Conservation (phyloP, 2,888 invertebrate species). For the Orthosia gracilis region DNA sequence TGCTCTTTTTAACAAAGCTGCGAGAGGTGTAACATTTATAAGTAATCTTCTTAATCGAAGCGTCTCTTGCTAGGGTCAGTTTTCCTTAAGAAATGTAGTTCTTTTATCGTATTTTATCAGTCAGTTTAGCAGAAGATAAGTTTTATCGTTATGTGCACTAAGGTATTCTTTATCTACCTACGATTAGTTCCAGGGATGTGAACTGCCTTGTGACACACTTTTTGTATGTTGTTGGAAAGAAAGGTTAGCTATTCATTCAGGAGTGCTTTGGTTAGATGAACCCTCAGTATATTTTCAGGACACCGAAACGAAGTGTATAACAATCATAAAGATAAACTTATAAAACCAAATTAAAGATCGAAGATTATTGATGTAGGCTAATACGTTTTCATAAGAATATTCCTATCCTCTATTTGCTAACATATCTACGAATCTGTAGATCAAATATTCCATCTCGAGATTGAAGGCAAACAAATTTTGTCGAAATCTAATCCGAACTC, state of each 20-base stretch:
- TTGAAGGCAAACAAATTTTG: conserved; percentile 57
- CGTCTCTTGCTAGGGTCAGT: background rate
- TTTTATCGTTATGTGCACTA: background rate
- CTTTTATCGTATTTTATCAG: background rate
- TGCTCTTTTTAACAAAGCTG: conserved; percentile 57
- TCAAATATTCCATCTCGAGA: conserved; percentile 58
- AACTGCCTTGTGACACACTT: background rate
- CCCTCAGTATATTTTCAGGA: background rate
- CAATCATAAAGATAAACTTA: background rate
- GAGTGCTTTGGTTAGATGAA: background rate
- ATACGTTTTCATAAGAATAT: conserved; percentile 20
- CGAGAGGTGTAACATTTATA: conserved; percentile 18
- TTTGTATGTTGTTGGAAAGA: background rate
- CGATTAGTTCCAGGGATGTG: background rate
- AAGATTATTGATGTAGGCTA: conserved; percentile 16
- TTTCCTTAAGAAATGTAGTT: background rate
- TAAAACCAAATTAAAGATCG: conserved; percentile 24
- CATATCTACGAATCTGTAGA: conserved; percentile 42
- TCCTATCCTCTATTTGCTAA: conserved; percentile 32
- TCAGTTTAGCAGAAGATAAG: background rate
- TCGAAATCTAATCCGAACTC: conserved; percentile 51
- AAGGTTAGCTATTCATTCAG: background rate
- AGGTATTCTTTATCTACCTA: background rate
- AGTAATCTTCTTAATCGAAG: conserved; percentile 16
- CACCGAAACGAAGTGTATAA: background rate